These are phyloP conservation scores for Microctonus hyperodae DNA, from an alignment of 2,888 invertebrate genomes.

Conservation along the genomic window DNA sequence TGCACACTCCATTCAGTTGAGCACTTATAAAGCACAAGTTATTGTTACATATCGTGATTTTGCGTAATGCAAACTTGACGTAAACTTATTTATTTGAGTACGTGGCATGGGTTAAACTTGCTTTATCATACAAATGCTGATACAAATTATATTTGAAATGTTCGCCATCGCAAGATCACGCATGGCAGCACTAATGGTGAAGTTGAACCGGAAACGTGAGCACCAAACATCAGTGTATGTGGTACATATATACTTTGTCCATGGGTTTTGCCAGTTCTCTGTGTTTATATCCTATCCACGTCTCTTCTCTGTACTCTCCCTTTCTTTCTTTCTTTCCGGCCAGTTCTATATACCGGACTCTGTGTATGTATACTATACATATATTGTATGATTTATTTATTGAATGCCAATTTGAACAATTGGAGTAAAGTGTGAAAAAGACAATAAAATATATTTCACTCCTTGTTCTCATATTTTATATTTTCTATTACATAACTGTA, in stretches of 20 bases:
- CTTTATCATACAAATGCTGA: slow-evolving; percentile 13
- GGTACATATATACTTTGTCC: background rate
- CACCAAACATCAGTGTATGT: slow-evolving; percentile 34
- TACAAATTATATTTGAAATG: slow-evolving; percentile 35
- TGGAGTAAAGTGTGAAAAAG: background rate
- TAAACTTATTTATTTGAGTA: too few species aligned
- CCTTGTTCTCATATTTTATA: background rate
- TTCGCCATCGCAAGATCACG: slow-evolving; percentile 37
- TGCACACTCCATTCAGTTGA: too few species aligned
- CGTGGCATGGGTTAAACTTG: background rate
- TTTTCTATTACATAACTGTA: too few species aligned
- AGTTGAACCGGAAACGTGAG: slow-evolving; percentile 34
- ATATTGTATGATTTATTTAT: background rate
- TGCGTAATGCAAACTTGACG: too few species aligned
- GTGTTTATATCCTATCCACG: background rate
- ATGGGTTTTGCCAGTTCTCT: background rate
- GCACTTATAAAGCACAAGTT: too few species aligned
- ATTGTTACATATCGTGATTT: too few species aligned
- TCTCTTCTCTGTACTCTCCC: background rate
- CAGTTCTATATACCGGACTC: background rate
- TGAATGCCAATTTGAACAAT: background rate
- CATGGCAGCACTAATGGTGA: slow-evolving; percentile 32
- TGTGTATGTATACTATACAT: too few species aligned
- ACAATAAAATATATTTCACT: background rate
- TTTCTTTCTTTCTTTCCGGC: background rate